A percentile compares a stretch with the other conserved stretches of the same genome.
Conservation (phyloP, 2,797 vertebrate genomes). For the Lepus oiostolus region DNA sequence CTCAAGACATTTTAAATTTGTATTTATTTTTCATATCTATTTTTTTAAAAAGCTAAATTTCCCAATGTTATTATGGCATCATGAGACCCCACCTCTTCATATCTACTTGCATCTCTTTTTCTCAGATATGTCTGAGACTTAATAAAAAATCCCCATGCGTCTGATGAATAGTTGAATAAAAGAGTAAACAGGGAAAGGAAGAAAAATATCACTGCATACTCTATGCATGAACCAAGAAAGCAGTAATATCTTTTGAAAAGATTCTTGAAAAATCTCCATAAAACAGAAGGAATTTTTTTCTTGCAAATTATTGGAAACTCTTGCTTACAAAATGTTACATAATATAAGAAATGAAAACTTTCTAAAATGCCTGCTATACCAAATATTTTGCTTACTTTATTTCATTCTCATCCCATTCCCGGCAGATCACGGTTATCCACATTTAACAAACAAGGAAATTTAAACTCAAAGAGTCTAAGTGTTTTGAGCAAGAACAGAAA, state of each 20-base stretch:
- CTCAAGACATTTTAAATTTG: not conserved
- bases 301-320: not conserved
- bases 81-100: not conserved
- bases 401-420: not conserved
- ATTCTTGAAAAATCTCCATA: slow-evolving; percentile 37
- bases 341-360: not conserved
- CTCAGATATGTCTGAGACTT: not conserved
- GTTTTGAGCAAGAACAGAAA: not conserved
- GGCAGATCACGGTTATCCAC: not conserved
- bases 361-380: not conserved
- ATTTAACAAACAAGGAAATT: slow-evolving; percentile 24
- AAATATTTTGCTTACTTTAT: slow-evolving; percentile 15
- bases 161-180: slow-evolving; percentile 3
- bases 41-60: slow-evolving; percentile 55
- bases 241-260: not conserved
- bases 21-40: not conserved
- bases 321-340: slow-evolving; percentile 17
- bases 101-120: not conserved
- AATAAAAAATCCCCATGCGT: not conserved
- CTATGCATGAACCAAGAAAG: not conserved
- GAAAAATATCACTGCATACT: not conserved
- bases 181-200: not conserved
- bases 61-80: not conserved
- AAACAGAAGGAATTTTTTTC: not conserved
- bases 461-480: slow-evolving; percentile 18